phyloP scores from a whole-genome alignment of 2,888 invertebrate species.

The Chironomus tentans region DNA sequence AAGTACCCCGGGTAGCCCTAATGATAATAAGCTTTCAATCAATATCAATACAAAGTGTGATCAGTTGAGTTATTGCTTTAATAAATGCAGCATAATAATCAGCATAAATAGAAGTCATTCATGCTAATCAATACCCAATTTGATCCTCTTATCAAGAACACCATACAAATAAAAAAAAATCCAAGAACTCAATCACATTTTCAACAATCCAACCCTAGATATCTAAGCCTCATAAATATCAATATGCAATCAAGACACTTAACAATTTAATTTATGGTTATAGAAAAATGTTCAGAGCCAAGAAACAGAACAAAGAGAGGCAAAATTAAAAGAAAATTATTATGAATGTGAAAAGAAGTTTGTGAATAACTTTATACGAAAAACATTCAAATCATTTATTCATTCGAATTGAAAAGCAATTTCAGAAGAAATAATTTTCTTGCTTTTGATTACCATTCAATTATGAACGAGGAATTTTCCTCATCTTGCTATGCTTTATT shows the following conservation, averaged over 20 bases:
- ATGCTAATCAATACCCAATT: too few species aligned
- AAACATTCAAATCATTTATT: background rate
- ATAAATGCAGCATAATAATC: too few species aligned
- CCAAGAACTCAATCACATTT: background rate
- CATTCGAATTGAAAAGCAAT: background rate
- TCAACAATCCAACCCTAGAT: background rate
- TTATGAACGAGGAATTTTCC: background rate
- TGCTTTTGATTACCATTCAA: background rate
- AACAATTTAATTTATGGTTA: background rate
- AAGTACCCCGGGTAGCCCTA: too few species aligned
- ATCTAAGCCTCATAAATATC: background rate
- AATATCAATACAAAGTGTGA: too few species aligned
- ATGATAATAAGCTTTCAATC: too few species aligned
- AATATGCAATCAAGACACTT: slow-evolving; percentile 3
- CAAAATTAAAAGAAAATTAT: background rate
- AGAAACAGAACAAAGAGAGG: background rate
- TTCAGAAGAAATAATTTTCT: background rate
- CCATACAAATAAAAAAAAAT: too few species aligned
- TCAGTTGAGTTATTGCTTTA: too few species aligned
- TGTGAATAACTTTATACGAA: background rate
- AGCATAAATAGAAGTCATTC: too few species aligned
- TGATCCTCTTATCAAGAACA: too few species aligned
- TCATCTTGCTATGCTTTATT: too few species aligned
- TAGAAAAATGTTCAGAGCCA: background rate
- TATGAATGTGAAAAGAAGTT: background rate